Evolutionary conservation across 2,113 vertebrate species (phyloP).

Genomic region (Mellivora capensis): DNA sequence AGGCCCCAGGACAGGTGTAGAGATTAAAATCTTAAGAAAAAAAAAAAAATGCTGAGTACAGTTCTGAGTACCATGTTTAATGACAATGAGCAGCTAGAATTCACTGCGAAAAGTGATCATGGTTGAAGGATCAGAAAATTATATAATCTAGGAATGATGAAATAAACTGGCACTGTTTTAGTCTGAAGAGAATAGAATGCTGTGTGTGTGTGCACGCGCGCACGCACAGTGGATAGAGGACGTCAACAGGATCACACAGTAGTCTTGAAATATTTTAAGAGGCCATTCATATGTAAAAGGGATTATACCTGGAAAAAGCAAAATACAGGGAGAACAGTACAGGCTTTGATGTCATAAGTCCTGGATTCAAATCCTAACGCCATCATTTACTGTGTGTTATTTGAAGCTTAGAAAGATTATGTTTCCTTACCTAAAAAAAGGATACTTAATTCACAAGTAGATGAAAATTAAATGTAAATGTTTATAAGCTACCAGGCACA

Average conservation of each 20-base stretch:
- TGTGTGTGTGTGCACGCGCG: not conserved
- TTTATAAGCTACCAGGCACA: not conserved
- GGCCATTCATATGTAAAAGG: not conserved
- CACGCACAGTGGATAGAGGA: not conserved
- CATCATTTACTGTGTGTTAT: conserved; percentile 27
- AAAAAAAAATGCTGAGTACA: not conserved
- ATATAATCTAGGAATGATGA: not conserved
- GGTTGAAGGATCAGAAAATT: not conserved
- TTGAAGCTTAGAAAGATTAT: not conserved
- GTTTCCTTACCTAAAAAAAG: conserved; percentile 38
- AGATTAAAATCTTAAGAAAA: not conserved
- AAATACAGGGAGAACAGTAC: not conserved
- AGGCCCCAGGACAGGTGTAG: not conserved
- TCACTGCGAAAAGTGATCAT: not conserved
- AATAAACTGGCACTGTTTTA: not conserved
- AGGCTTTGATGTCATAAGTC: not conserved
- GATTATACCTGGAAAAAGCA: conserved; percentile 20
- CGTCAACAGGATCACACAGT: not conserved
- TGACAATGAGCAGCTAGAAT: not conserved
- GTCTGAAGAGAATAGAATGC: not conserved
- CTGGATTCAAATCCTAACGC: conserved; percentile 1
- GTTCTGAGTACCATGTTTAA: not conserved
- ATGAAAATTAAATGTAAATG: conserved; percentile 53
- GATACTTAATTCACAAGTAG: conserved; percentile 37
- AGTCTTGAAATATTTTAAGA: conserved; percentile 13